Conservation (phyloP, 2,113 vertebrate species). For the Azemiops feae region DNA sequence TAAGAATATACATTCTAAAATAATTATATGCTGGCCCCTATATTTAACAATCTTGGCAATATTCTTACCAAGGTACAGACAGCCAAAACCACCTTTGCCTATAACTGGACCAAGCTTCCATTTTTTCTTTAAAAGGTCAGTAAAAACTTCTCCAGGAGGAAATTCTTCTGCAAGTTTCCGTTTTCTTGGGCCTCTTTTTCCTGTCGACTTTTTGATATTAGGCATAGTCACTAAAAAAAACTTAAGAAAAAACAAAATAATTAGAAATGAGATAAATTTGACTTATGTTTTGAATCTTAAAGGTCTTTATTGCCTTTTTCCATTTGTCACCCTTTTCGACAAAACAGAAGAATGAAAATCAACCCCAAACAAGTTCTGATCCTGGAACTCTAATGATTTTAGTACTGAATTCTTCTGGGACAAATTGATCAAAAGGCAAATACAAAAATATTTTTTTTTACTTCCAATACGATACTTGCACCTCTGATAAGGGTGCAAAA, state of each 20-base stretch:
- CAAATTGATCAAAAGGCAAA: background rate
- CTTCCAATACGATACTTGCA: background rate
- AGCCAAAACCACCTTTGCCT: slow-evolving; percentile 92
- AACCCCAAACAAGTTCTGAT: background rate
- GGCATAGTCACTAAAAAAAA: slow-evolving; percentile 77
- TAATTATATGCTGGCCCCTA: background rate
- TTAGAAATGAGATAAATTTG: background rate
- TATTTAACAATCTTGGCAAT: background rate
- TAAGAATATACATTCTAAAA: background rate
- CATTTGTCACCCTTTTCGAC: no score
- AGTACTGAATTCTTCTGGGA: background rate
- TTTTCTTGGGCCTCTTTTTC: slow-evolving; percentile 80
- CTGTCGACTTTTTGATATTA: slow-evolving; percentile 72
- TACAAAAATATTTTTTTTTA: background rate
- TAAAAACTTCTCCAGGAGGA: slow-evolving; percentile 83
- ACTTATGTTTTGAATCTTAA: background rate
- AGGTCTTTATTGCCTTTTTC: background rate
- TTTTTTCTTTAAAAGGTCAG: slow-evolving; percentile 82
- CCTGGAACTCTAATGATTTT: background rate
- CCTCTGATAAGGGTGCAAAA: background rate
- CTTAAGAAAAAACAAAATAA: background rate
- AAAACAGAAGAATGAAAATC: background rate
- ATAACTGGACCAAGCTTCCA: slow-evolving; percentile 89
- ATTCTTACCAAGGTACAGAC: slow-evolving; percentile 87
- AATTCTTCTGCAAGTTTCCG: slow-evolving; percentile 89